Evolutionary conservation across 2,113 vertebrate species (phyloP).

Genomic region (Pelvicachromis taeniatus): DNA sequence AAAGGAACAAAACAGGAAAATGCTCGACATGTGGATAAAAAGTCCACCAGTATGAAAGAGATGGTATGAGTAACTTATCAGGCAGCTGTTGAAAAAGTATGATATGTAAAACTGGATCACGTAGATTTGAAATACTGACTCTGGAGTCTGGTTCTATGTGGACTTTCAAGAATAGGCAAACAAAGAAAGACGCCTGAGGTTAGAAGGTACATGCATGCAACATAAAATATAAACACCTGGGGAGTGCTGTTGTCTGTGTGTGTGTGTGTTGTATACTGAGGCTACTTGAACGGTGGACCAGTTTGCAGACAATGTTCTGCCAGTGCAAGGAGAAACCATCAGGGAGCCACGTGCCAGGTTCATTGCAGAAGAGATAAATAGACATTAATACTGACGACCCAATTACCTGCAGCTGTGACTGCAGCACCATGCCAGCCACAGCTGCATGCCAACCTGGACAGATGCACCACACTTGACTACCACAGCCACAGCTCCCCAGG

Average conservation of each 20-base stretch:
- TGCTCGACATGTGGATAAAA: neutral
- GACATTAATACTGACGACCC: slow-evolving; percentile 40
- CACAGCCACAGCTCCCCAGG: neutral
- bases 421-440: neutral
- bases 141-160: neutral
- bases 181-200: neutral
- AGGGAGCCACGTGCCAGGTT: neutral
- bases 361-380: slow-evolving; percentile 25
- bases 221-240: neutral
- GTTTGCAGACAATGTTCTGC: neutral
- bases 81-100: neutral
- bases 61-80: neutral
- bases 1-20: neutral
- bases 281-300: neutral
- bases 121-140: neutral
- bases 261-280: neutral
- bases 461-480: neutral
- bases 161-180: neutral
- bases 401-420: slow-evolving; percentile 48
- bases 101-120: neutral
- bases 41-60: neutral
- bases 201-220: neutral
- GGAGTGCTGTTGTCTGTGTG: neutral
- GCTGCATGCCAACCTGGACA: slow-evolving; percentile 5
- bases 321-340: neutral